Evolutionary conservation across 92 coral and sea anemone genomes (phyloP).

Genomic region (Porites evermanni): DNA sequence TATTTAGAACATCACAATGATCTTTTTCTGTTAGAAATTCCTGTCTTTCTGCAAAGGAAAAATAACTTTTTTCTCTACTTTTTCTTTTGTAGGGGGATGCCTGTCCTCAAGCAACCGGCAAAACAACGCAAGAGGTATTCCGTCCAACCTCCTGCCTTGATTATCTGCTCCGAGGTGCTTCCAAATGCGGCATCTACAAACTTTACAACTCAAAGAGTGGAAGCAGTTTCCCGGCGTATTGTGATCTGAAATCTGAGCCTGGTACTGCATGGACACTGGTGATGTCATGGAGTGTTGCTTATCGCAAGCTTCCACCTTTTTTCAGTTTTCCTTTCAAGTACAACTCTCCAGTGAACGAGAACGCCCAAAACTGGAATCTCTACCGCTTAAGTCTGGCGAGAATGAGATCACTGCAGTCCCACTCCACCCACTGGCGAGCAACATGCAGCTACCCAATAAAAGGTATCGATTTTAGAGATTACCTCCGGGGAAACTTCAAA

Average conservation of each 20-base stretch:
- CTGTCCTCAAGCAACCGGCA: no score
- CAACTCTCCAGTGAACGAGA: constrained; percentile 52
- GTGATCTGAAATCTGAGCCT: constrained; percentile 56
- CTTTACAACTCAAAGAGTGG: constrained; percentile 45
- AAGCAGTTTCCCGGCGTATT: constrained; percentile 38
- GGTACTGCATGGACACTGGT: constrained; percentile 58
- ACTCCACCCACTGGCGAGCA: no score
- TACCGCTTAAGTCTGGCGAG: constrained; percentile 7
- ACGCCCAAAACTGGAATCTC: constrained; percentile 47
- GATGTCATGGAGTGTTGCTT: constrained; percentile 48
- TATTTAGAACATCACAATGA: no score
- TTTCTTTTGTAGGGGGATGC: no score
- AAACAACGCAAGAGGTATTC: no score
- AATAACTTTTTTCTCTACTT: no score
- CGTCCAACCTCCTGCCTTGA: constrained; percentile 20
- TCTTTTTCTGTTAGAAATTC: no score
- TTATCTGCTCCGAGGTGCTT: constrained; percentile 27
- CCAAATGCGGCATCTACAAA: constrained; percentile 50
- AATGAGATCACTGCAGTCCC: no score
- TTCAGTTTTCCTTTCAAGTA: not conserved
- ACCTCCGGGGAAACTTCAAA: no score
- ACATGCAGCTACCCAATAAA: no score
- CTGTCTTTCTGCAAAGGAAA: no score
- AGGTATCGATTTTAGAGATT: no score
- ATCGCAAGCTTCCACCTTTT: constrained; percentile 10